phyloP scores from a whole-genome alignment of 2,888 invertebrate species.

The Xanthorhoe spadicearia region DNA sequence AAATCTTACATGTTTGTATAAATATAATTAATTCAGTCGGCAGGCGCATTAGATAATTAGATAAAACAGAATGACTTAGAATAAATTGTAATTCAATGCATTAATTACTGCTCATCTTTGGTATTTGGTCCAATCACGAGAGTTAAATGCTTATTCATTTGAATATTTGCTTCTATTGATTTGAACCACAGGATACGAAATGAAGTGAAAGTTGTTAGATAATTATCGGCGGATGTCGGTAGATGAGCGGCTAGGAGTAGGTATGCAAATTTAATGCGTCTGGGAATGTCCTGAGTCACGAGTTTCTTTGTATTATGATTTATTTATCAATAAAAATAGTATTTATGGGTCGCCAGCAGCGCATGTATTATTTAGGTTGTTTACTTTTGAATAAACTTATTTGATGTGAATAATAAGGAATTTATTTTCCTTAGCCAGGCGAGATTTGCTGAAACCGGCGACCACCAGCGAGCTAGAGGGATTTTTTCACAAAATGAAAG shows the following conservation, averaged over 20 bases:
- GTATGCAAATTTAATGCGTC: conserved; percentile 40
- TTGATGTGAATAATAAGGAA: too few species aligned
- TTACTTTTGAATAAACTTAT: too few species aligned
- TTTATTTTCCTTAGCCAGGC: too few species aligned
- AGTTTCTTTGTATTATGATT: neutral
- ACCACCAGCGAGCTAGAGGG: too few species aligned
- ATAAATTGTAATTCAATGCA: neutral
- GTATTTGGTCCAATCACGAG: neutral
- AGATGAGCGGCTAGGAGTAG: conserved; percentile 22
- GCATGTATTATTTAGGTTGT: too few species aligned
- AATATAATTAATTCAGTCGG: too few species aligned
- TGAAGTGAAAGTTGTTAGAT: conserved; percentile 48
- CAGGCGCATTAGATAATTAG: too few species aligned
- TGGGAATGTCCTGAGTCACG: conserved; percentile 31
- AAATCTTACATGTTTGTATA: too few species aligned
- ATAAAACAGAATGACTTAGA: too few species aligned
- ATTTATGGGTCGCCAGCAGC: too few species aligned
- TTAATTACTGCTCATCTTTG: neutral
- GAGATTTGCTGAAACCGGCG: too few species aligned
- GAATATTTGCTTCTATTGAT: conserved; percentile 11
- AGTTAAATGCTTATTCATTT: conserved; percentile 13
- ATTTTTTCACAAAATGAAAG: too few species aligned
- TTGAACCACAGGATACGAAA: conserved; percentile 36
- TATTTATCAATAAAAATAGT: neutral
- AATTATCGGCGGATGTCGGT: conserved; percentile 33